Evolutionary conservation across 2,888 invertebrate species (phyloP), one percentile per base, ranked within the genome.

Genomic region (Agrenia bidenticulata): DNA sequence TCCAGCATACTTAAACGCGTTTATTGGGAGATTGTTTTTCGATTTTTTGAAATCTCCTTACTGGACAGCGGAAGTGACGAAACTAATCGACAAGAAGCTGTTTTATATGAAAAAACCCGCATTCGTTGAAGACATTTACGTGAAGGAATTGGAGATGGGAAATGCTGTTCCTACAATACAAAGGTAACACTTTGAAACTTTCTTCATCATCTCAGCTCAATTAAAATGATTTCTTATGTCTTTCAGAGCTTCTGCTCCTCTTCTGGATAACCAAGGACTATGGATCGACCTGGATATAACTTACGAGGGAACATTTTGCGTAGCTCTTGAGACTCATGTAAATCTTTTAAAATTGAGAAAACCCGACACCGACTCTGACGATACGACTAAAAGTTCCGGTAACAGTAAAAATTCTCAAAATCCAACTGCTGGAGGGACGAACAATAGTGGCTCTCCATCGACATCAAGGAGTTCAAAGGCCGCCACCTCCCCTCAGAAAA

Each of bases 241-340:
- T 39, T 63, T 27, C 23, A 83, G 84, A 56, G 84, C 86, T 60
- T 81, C 83, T 17, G 81, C 84, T 68, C 92, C 94, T 0, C 80
- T 84, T 50, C 80, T 89, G 69, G 90, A 94, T 81, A 86, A 88
- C 73, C 86, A 88, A 77, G 95, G 95, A 41, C 82, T 94, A 62
- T 96, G 95, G 94, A 83, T 93, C 0, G 92, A 94, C 80, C 82
- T 94, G 15, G 89, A 92, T 77, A 80, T 94, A 64, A 84, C 85
- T 2, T 93, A 93, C 81, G 86, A 87, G 75, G 93, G 93, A 57
- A 84, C 85, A 72, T 85, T 91, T 49, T 85, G 87, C 71, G 88
- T 94, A 84, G 89, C 89, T 1, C 84, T 96, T 39, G 90, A 91
- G 78, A 94, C 94, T 1, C 93, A 94, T 79, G 83, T 94, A 74